A percentile compares a stretch with the other conserved stretches of the same genome.
Conservation (phyloP, 2,113 vertebrate species). For the Corvus cornix region DNA sequence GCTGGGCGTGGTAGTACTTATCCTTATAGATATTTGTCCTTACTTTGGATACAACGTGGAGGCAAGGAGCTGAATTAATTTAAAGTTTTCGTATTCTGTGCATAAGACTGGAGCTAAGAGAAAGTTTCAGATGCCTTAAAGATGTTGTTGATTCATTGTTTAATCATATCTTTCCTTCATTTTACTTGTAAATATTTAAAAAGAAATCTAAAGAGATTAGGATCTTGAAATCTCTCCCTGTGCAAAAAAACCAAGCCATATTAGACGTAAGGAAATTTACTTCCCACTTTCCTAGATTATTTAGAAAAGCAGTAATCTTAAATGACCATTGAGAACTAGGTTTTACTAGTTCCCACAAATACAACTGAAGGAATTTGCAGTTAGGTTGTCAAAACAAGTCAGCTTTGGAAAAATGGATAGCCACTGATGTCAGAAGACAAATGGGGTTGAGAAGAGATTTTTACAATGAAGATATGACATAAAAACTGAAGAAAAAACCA, state of each 20-base stretch:
- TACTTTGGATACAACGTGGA: neutral
- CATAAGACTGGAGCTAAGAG: neutral
- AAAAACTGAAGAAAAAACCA: neutral
- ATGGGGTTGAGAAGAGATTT: neutral
- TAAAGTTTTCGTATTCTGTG: neutral
- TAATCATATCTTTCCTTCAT: neutral
- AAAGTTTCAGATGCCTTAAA: neutral
- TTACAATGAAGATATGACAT: neutral
- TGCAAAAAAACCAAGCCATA: accelerated
- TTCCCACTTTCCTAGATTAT: neutral
- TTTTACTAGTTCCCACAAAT: neutral
- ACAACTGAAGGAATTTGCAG: neutral
- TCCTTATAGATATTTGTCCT: neutral
- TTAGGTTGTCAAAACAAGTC: neutral
- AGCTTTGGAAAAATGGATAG: neutral
- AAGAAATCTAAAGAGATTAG: neutral
- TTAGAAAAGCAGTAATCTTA: neutral
- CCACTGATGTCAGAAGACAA: neutral
- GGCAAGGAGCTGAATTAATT: neutral
- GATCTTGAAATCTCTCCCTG: neutral
- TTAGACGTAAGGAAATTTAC: neutral
- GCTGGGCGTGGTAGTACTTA: neutral
- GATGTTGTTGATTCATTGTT: neutral
- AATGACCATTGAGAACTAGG: neutral
- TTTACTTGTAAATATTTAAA: neutral